Evolutionary conservation across 2,888 invertebrate species (phyloP).

Genomic region (Tryphoninae sp.): DNA sequence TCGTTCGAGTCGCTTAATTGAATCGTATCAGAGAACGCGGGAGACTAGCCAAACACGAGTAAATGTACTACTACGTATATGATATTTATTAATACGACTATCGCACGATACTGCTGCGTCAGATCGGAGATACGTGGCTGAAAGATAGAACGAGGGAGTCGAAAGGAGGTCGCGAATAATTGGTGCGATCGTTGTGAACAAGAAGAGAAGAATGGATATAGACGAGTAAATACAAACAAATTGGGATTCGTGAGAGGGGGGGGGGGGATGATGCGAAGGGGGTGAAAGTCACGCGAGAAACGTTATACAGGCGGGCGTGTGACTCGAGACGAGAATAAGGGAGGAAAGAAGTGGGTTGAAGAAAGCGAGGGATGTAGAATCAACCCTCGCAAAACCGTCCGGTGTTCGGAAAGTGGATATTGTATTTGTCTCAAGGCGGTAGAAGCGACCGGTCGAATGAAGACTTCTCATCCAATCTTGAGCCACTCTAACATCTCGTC

Average conservation of each 20-base stretch:
- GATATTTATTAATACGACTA: not conserved
- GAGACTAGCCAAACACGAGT: not conserved
- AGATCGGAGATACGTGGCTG: constrained; percentile 16
- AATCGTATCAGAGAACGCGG: not conserved
- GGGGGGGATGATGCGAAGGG: not conserved
- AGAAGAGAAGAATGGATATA: constrained; percentile 58
- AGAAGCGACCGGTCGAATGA: constrained; percentile 30
- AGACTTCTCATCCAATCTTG: constrained; percentile 39
- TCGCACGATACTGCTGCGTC: constrained; percentile 24
- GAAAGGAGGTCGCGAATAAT: constrained; percentile 53
- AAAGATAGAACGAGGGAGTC: constrained; percentile 20
- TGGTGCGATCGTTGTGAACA: constrained; percentile 54
- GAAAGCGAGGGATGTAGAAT: constrained; percentile 36
- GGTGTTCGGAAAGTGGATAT: constrained; percentile 59
- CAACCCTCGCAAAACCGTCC: constrained; percentile 38
- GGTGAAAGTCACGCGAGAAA: constrained; percentile 8
- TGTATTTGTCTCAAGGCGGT: constrained; percentile 32
- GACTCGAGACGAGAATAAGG: constrained; percentile 32
- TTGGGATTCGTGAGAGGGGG: constrained; percentile 10
- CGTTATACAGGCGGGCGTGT: constrained; percentile 19
- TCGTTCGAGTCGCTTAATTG: too few species aligned
- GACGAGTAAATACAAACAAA: constrained; percentile 57
- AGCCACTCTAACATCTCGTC: constrained; percentile 45
- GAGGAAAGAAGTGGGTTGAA: not conserved
- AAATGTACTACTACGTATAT: constrained; percentile 4